Percentiles rank a stretch among this genome's conserved stretches.
These are phyloP conservation scores for Hippolais icterina DNA, from an alignment of 2,113 vertebrate genomes.

Conservation along the genomic window DNA sequence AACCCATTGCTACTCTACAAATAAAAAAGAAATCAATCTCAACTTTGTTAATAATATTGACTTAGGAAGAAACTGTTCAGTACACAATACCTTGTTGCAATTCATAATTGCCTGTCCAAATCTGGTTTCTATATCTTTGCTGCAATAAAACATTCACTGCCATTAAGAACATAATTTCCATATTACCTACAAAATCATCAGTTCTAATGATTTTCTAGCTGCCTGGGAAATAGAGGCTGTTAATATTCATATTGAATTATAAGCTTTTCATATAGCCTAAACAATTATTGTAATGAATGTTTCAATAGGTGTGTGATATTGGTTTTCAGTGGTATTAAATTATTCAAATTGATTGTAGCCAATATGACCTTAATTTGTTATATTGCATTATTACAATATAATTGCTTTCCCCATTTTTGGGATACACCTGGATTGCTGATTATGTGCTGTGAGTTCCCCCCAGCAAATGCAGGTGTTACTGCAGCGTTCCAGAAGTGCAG, in stretches of 20 bases:
- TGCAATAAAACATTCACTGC: neutral
- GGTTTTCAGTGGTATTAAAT: conserved; percentile 40
- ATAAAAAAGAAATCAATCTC: neutral
- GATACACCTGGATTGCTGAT: neutral
- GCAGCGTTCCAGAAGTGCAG: neutral
- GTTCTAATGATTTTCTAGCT: neutral
- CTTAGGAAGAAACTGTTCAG: neutral
- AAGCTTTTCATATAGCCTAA: neutral
- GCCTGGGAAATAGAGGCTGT: neutral
- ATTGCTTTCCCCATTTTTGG: neutral
- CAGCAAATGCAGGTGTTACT: neutral
- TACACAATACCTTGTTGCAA: neutral
- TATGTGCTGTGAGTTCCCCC: neutral
- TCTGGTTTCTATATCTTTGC: neutral
- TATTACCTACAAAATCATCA: neutral
- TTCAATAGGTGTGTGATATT: conserved; percentile 8
- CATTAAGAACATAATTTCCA: neutral
- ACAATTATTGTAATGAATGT: conserved; percentile 23
- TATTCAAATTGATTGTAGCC: conserved; percentile 19
- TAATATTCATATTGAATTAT: neutral
- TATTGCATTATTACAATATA: neutral
- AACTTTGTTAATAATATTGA: neutral
- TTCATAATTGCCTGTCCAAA: neutral
- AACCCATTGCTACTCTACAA: neutral
- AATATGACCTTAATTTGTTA: conserved; percentile 10